Conservation (phyloP, 2,797 vertebrate genomes). For the Sebastes nivosus region DNA sequence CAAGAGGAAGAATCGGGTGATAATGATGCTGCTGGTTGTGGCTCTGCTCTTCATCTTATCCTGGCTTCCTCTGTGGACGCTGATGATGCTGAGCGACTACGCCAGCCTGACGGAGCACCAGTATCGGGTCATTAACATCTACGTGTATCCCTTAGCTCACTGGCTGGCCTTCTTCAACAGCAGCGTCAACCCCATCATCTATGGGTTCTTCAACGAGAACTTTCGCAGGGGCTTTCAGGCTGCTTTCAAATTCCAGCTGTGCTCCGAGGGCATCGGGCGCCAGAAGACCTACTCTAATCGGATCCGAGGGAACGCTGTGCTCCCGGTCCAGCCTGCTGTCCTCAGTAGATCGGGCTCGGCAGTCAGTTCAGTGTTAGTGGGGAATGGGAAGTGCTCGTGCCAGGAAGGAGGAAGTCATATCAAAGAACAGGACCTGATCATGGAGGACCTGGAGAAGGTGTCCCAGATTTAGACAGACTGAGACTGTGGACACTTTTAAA, state of each 20-base stretch:
- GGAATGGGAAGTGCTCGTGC: constrained; percentile 47
- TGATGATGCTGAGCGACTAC: constrained; percentile 95
- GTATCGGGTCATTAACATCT: constrained; percentile 88
- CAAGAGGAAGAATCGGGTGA: constrained; percentile 86
- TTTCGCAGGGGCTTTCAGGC: constrained; percentile 90
- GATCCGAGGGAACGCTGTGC: constrained; percentile 73
- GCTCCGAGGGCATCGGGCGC: constrained; percentile 61
- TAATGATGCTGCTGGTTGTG: constrained; percentile 91
- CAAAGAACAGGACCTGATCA: constrained; percentile 79
- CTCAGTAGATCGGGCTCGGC: constrained; percentile 23
- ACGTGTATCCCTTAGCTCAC: constrained; percentile 91
- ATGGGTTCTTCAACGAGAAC: constrained; percentile 93
- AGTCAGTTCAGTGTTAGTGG: constrained; percentile 5
- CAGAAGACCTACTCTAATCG: constrained; percentile 70
- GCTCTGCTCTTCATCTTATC: constrained; percentile 91
- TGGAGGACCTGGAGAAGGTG: constrained; percentile 80
- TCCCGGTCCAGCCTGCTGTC: constrained; percentile 63
- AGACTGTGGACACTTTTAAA: not conserved
- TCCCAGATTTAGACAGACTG: constrained; percentile 63
- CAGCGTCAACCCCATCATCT: constrained; percentile 94
- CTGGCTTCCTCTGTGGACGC: constrained; percentile 94
- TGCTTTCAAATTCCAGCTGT: constrained; percentile 87
- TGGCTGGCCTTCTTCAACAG: constrained; percentile 97
- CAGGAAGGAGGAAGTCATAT: constrained; percentile 57
- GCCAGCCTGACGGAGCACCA: constrained; percentile 83